Evolutionary conservation across 2,888 invertebrate species (phyloP), one percentile per base, ranked within the genome.

Genomic region (Hylaea fasciaria): DNA sequence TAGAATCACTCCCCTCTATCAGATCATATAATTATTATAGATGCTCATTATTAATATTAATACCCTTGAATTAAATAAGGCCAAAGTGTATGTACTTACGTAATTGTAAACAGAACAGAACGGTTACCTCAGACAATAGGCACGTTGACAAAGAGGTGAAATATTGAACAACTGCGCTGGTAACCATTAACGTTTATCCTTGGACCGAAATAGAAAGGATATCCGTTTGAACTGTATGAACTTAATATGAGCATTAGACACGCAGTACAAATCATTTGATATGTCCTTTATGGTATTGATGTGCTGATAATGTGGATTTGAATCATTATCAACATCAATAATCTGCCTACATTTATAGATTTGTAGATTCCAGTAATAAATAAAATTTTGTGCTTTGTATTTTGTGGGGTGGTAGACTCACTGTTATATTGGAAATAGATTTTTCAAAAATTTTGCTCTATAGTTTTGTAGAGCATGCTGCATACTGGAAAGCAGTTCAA

Each of bases 181-280:
- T 81, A 78, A 78, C 76, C 78, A 76, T 80, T 86, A 82, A 76
- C 83, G 83, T 86, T 82, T 87, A 87, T 86, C 90, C 90, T 89
- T 90, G 89, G 81, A 80, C 85, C 78, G 70, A 86, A 86, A 85
- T 88, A 83, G 89, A 89, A 90, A 89, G 90, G 90, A 91, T 88
- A 90, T 91, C 91, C 91, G 89, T 82, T 87, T 84, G 78, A 80
- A 85, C 80, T 81, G 77, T 75, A 74, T 78, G 77, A 78, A 76
- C 75, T 76, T 75, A 60, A 66, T 64, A 70, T 70, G 61, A 66
- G 47, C 58, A 57, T 57, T 65, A 57, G 58, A 55, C 54, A 58
- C 14, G 61, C 57, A 47, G 48, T 47, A 57, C 55, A 43, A 57
- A 53, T 54, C 54, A 39, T 46, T 49, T 54, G 22, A n/a, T n/a